Percentiles rank a stretch among this genome's conserved stretches.
Evolutionary conservation across 2,797 vertebrate species (phyloP).

Genomic region (Cetoscarus ocellatus): DNA sequence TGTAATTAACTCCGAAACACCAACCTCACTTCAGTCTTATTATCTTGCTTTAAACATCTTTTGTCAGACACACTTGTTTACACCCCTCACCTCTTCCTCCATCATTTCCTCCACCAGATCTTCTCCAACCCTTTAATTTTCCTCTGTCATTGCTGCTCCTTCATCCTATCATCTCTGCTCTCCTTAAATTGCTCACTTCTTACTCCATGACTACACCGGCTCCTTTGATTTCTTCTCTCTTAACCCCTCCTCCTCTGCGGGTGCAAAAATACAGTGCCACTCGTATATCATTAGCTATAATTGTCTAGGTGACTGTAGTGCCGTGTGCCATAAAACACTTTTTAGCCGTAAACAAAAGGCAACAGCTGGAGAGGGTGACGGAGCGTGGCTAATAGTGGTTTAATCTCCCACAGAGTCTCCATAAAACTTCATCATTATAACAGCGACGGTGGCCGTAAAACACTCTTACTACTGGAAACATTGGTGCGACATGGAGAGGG

Average conservation of each 20-base stretch:
- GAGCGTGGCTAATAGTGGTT: slow-evolving; percentile 83
- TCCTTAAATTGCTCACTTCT: slow-evolving; percentile 42
- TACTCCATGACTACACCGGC: slow-evolving; percentile 3
- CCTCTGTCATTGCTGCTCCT: slow-evolving; percentile 8
- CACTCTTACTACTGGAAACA: slow-evolving; percentile 63
- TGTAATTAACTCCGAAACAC: slow-evolving; percentile 12
- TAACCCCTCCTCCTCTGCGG: neutral
- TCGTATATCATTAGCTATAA: slow-evolving; percentile 81
- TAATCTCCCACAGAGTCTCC: slow-evolving; percentile 83
- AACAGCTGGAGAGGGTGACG: slow-evolving; percentile 83
- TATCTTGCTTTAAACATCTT: slow-evolving; percentile 20
- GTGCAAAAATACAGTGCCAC: slow-evolving; percentile 56
- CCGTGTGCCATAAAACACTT: slow-evolving; percentile 77
- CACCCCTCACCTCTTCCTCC: slow-evolving; percentile 12
- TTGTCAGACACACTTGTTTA: slow-evolving; percentile 37
- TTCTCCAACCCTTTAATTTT: slow-evolving; percentile 21
- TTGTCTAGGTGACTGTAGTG: slow-evolving; percentile 81
- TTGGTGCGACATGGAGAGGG: slow-evolving; percentile 37
- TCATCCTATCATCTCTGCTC: slow-evolving; percentile 33
- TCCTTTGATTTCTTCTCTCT: neutral
- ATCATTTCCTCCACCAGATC: slow-evolving; percentile 3
- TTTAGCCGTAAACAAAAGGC: slow-evolving; percentile 83
- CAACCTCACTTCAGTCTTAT: slow-evolving; percentile 10
- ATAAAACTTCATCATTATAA: slow-evolving; percentile 84
- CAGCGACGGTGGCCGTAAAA: slow-evolving; percentile 73